A percentile compares a stretch with the other conserved stretches of the same genome.
These are phyloP conservation scores for Colostygia pectinataria DNA, from an alignment of 2,888 invertebrate species.

Conservation along the genomic window DNA sequence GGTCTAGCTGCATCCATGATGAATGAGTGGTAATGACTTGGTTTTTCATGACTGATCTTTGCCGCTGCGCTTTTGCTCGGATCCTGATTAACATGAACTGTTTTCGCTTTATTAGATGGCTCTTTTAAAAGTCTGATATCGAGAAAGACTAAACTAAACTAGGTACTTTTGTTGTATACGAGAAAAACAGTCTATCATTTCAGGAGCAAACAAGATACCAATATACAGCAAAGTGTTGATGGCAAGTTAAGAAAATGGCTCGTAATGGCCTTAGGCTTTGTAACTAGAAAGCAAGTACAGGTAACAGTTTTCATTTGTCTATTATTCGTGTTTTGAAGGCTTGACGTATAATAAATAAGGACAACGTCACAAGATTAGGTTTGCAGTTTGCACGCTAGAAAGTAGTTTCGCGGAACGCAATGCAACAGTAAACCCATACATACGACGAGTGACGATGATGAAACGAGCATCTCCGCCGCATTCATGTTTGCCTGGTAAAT, in stretches of 20 bases:
- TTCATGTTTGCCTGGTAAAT: constrained; percentile 25
- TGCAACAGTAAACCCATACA: constrained; percentile 18
- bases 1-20: constrained; percentile 31
- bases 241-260: no score
- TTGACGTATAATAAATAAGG: no score
- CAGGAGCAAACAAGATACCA: no score
- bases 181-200: no score
- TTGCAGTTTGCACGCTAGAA: constrained; percentile 18
- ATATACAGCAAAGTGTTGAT: no score
- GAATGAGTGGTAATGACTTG: constrained; percentile 26
- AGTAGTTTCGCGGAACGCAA: constrained; percentile 22
- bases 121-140: neutral
- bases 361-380: no score
- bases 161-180: no score
- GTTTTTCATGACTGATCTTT: constrained; percentile 19
- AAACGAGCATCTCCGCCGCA: constrained; percentile 6
- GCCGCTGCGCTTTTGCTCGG: constrained; percentile 15
- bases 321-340: no score
- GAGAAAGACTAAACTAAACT: no score
- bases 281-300: no score
- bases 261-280: no score
- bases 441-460: constrained; percentile 22
- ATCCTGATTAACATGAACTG: constrained; percentile 3
- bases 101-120: neutral
- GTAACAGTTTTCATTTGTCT: no score